Evolutionary conservation across 2,888 invertebrate genomes (phyloP).

Genomic region (Tribolium freemani): DNA sequence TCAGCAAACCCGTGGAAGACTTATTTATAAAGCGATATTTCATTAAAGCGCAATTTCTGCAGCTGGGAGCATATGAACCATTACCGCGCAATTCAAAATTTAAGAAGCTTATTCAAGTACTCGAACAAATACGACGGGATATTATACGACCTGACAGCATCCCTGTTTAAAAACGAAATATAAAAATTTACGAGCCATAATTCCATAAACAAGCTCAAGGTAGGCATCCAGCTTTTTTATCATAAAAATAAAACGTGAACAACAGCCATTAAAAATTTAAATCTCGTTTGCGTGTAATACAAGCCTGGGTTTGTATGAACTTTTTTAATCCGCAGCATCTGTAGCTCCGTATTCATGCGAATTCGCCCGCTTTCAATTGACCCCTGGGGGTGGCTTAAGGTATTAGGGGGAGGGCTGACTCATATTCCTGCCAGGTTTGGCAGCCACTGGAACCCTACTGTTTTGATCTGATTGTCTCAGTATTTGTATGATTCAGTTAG

Average conservation of each 20-base stretch:
- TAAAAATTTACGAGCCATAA: conserved; percentile 42
- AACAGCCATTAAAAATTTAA: conserved; percentile 47
- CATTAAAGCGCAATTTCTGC: neutral
- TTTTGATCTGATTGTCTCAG: conserved; percentile 59
- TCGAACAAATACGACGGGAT: conserved; percentile 33
- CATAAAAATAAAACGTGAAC: conserved; percentile 40
- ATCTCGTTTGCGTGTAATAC: conserved; percentile 47
- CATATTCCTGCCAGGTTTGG: conserved; percentile 49
- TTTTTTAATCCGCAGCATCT: conserved; percentile 53
- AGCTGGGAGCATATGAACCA: conserved; percentile 1
- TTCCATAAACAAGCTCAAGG: conserved; percentile 32
- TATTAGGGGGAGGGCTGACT: conserved; percentile 55
- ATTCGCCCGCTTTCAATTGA: conserved; percentile 54
- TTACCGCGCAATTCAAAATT: conserved; percentile 21
- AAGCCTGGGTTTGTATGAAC: conserved; percentile 32
- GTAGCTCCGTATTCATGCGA: conserved; percentile 43
- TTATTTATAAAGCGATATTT: neutral
- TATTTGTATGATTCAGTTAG: conserved; percentile 58
- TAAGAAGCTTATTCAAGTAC: conserved; percentile 39
- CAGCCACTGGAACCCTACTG: conserved; percentile 51
- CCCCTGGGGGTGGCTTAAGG: conserved; percentile 57
- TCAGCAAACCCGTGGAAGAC: neutral
- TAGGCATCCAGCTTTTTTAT: conserved; percentile 29
- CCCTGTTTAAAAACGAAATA: conserved; percentile 35
- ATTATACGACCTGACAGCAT: conserved; percentile 36